These are phyloP conservation scores for Gila robusta DNA, from an alignment of 2,797 vertebrate species.

Conservation along the genomic window DNA sequence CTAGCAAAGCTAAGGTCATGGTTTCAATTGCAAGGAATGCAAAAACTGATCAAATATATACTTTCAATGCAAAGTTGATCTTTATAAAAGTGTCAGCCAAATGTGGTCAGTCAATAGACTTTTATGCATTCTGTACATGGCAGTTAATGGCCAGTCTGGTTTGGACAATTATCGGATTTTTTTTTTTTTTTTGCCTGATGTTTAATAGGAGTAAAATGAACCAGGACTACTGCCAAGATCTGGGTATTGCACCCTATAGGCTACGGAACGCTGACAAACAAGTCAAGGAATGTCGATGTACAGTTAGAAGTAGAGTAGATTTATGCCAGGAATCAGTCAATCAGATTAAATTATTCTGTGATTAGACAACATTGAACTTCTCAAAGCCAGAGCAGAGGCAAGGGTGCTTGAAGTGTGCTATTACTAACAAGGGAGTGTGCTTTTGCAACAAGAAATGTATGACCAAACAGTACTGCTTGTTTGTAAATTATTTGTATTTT, in stretches of 20 bases:
- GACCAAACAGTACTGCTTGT: neutral
- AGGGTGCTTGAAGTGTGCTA: neutral
- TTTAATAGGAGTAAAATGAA: constrained; percentile 17
- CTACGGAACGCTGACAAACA: constrained; percentile 2
- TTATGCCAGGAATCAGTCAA: constrained; percentile 6
- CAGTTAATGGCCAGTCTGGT: constrained; percentile 12
- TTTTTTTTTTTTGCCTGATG: neutral
- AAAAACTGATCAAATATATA: neutral
- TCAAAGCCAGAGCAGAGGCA: neutral
- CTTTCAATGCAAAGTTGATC: neutral
- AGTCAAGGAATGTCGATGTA: constrained; percentile 30
- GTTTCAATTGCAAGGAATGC: neutral
- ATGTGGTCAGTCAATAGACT: neutral
- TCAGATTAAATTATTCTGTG: neutral
- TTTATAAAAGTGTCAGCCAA: neutral
- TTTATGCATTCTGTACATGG: neutral
- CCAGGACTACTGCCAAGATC: constrained; percentile 24
- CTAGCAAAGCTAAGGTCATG: neutral
- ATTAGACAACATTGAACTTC: neutral
- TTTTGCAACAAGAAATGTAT: neutral
- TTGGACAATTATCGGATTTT: neutral
- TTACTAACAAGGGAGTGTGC: neutral
- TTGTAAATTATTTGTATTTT: neutral
- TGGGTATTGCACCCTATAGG: neutral
- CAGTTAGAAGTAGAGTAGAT: constrained; percentile 24